Conservation (phyloP, 1,140 invertebrate genomes). For the Nasonia giraulti region DNA sequence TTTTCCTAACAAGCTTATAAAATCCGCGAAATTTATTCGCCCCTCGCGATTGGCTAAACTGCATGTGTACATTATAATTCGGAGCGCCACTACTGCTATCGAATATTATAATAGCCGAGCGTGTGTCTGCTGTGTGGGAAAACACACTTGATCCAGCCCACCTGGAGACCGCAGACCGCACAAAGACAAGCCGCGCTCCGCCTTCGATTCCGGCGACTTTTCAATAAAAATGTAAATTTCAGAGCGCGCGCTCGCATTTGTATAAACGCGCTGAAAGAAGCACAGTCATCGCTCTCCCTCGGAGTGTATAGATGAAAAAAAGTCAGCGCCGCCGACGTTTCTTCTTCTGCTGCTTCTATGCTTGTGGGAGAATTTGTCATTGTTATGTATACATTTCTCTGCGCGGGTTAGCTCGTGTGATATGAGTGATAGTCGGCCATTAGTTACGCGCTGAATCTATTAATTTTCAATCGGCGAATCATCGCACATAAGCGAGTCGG, state of each 20-base stretch:
- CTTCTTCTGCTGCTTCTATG: neutral
- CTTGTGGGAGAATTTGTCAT: constrained; percentile 43
- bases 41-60: neutral
- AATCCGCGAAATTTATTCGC: constrained; percentile 27
- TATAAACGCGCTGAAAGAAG: constrained; percentile 31
- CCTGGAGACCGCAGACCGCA: constrained; percentile 25
- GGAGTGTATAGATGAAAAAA: neutral
- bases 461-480: constrained; percentile 29
- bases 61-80: no score
- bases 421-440: constrained; percentile 11
- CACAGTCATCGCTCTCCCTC: constrained; percentile 32
- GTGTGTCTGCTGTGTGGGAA: constrained; percentile 37
- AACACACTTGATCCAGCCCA: constrained; percentile 39
- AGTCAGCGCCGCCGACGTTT: neutral
- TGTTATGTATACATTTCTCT: constrained; percentile 5
- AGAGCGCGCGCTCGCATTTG: constrained; percentile 19
- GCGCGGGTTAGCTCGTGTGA: neutral
- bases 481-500: neutral
- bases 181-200: constrained; percentile 15
- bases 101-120: neutral
- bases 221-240: constrained; percentile 54
- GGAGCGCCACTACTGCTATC: neutral
- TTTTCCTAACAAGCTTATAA: constrained; percentile 36
- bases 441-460: constrained; percentile 32
- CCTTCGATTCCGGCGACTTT: constrained; percentile 42